Base-by-base conservation (phyloP, 2,888 invertebrate genomes). In the Anagyrus pseudococci region DNA sequence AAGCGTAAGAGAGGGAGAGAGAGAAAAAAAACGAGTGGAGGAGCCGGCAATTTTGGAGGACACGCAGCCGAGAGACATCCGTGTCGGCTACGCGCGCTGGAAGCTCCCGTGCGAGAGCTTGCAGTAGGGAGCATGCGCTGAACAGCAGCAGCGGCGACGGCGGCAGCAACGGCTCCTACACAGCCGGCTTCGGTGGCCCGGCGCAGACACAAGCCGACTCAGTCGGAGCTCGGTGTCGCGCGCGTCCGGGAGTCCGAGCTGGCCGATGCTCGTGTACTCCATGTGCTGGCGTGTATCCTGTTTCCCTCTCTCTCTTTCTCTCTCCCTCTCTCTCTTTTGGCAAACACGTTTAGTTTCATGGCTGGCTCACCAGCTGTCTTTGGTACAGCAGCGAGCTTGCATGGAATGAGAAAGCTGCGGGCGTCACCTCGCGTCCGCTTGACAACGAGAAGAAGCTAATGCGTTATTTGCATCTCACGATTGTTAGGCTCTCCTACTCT, bases 41-140 rank as follows among this genome's bases (percentile, higher is more conserved):
- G n/a, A n/a, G n/a, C 8, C 22, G 25, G 49, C 40, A 33, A 4
- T 4, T 8, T 23, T 29, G 33, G 4, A 48, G 26, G 49, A 48
- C 20, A 40, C 44, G 15, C 17, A 29, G 22, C 22, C 19, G 2
- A n/a, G n/a, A n/a, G n/a, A n/a, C n/a, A n/a, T n/a, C n/a, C n/a
- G n/a, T n/a, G n/a, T n/a, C n/a, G n/a, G n/a, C n/a, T n/a, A n/a
- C n/a, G n/a, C n/a, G n/a, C n/a, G n/a, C n/a, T n/a, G n/a, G n/a
- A n/a, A n/a, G n/a, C 29, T 7, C 41, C 15, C 48, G 59, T 53
- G 33, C 53, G 23, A 66, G 65, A 56, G 48, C 50, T 67, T 66
- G 68, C 67, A 57, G 67, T 60, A 64, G 65, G 61, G 66, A 64
- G 70, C 70, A 68, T 20, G 48, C 55, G 70, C 68, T 61, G 69